phyloP scores from a whole-genome alignment of 2,113 vertebrate genomes.

The Boulengeromyrus knoepffleri region DNA sequence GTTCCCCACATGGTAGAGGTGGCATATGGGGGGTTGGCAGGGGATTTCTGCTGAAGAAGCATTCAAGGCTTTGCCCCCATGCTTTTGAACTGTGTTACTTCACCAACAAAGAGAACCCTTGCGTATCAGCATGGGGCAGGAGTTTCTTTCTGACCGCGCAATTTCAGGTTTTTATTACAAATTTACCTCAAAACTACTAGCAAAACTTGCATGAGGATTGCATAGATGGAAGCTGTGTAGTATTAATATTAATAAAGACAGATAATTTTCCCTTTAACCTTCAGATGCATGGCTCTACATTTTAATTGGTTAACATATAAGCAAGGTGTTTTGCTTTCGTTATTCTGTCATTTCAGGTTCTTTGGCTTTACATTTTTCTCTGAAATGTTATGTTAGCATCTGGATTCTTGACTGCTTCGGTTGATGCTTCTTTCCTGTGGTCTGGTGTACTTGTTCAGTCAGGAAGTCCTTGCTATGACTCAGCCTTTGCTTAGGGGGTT shows the following conservation, averaged over 20 bases:
- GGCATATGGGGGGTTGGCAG: conserved; percentile 1
- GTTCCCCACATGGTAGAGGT: conserved; percentile 5
- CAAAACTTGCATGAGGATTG: neutral
- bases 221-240: neutral
- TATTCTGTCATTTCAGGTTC: neutral
- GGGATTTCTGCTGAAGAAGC: conserved; percentile 9
- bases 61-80: conserved; percentile 24
- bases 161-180: neutral
- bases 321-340: neutral
- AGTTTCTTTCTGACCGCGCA: neutral
- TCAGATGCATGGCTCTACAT: neutral
- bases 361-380: neutral
- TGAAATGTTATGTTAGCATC: neutral
- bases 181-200: neutral
- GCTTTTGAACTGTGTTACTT: neutral
- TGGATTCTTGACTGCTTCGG: neutral
- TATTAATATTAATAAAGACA: neutral
- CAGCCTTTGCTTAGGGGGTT: neutral
- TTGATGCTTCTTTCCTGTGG: conserved; percentile 1
- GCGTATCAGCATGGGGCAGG: conserved; percentile 12
- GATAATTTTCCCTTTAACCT: neutral
- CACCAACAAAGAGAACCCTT: no score
- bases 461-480: conserved; percentile 10
- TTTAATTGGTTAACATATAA: neutral
- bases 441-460: neutral